A percentile compares a stretch with the other conserved stretches of the same genome.
phyloP scores from a whole-genome alignment of 1,140 invertebrate genomes.

The Euborellia annulipes region DNA sequence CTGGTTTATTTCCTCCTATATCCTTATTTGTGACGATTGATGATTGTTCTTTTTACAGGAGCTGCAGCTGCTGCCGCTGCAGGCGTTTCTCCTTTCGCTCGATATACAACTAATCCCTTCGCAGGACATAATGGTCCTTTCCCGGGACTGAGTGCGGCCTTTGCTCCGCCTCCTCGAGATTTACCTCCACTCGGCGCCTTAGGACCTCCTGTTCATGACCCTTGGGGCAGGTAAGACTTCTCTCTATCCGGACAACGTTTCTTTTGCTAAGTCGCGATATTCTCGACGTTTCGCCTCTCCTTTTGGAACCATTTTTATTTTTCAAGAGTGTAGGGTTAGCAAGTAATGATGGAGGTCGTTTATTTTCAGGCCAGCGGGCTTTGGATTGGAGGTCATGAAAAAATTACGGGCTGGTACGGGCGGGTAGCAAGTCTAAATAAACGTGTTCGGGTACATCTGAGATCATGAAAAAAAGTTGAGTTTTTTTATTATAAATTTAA shows the following conservation, averaged over 20 bases:
- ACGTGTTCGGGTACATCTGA: no score
- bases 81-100: conserved; percentile 57
- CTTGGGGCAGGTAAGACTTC: conserved; percentile 45
- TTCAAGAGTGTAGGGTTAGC: background rate
- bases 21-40: background rate
- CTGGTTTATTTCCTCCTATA: background rate
- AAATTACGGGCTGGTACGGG: background rate
- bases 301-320: conserved; percentile 1
- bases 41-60: background rate
- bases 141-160: conserved; percentile 34
- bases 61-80: conserved; percentile 25
- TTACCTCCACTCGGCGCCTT: conserved; percentile 35
- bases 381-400: background rate
- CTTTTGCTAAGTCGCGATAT: conserved; percentile 6
- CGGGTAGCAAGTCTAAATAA: no score
- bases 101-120: conserved; percentile 42
- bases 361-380: background rate
- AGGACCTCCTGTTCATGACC: conserved; percentile 37
- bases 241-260: conserved; percentile 6
- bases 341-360: background rate
- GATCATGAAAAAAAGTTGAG: no score
- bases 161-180: conserved; percentile 25
- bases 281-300: conserved; percentile 6
- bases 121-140: conserved; percentile 38
- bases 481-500: no score